A percentile compares a stretch with the other conserved stretches of the same genome.
These are phyloP conservation scores for Lapara coniferarum DNA, from an alignment of 2,888 invertebrate species.

Conservation along the genomic window DNA sequence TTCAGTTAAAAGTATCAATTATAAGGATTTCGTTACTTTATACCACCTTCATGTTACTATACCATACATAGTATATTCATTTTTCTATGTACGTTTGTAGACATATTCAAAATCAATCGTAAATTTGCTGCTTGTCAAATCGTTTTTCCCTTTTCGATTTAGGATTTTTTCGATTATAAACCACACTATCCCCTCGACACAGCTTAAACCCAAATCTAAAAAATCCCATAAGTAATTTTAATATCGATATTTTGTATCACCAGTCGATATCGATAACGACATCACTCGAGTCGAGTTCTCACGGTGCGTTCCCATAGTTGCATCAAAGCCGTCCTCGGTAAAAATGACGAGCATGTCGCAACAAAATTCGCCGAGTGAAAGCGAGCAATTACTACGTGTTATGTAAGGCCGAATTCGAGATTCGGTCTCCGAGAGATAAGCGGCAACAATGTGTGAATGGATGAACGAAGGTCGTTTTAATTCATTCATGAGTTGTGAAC, in stretches of 20 bases:
- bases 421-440: constrained; percentile 10
- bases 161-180: too few relatives aligned
- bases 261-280: not conserved
- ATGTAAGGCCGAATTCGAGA: constrained; percentile 32
- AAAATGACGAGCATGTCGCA: constrained; percentile 37
- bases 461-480: not conserved
- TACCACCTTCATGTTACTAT: too few relatives aligned
- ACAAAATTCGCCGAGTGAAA: constrained; percentile 37
- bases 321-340: constrained; percentile 41
- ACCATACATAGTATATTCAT: too few relatives aligned
- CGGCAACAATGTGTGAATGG: constrained; percentile 13
- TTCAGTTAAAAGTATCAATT: not conserved
- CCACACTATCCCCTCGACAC: too few relatives aligned
- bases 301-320: constrained; percentile 35
- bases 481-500: not conserved
- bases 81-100: too few relatives aligned
- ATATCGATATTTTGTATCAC: not conserved
- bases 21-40: too few relatives aligned
- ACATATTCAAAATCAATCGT: too few relatives aligned
- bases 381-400: constrained; percentile 39
- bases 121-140: too few relatives aligned
- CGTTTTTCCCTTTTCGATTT: too few relatives aligned
- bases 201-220: too few relatives aligned
- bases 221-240: not conserved
- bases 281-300: constrained; percentile 31